Evolutionary conservation across 2,888 invertebrate genomes (phyloP).

Genomic region (Rhabditophanes sp.): DNA sequence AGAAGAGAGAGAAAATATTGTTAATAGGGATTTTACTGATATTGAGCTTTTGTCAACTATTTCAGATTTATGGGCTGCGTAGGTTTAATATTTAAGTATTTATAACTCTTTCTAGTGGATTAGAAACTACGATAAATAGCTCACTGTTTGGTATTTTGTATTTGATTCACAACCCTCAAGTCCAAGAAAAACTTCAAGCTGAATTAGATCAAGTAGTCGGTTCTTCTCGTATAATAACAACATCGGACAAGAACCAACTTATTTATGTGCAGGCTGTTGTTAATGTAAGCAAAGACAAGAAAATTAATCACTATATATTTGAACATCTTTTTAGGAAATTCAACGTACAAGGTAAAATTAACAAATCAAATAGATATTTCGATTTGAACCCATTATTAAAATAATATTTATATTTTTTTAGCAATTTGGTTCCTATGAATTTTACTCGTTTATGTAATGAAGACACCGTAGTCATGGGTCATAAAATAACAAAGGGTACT

Average conservation of each 20-base stretch:
- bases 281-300: neutral
- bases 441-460: slow-evolving; percentile 1
- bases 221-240: neutral
- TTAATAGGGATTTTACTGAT: slow-evolving; percentile 1
- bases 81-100: slow-evolving; percentile 1
- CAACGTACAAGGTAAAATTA: too few species aligned
- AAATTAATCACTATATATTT: too few species aligned
- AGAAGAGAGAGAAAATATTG: neutral
- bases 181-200: neutral
- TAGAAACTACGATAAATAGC: too few species aligned
- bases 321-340: slow-evolving; percentile 5
- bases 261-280: slow-evolving; percentile 1
- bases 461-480: slow-evolving; percentile 5
- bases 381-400: too few species aligned
- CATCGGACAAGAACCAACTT: neutral
- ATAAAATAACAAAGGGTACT: slow-evolving; percentile 5
- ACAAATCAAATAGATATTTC: too few species aligned
- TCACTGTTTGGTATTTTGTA: slow-evolving; percentile 1
- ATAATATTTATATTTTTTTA: too few species aligned
- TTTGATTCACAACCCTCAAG: slow-evolving; percentile 1
- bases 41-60: slow-evolving; percentile 5
- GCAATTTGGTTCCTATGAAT: slow-evolving; percentile 6
- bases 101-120: too few species aligned
- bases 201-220: neutral
- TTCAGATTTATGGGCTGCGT: slow-evolving; percentile 8